phyloP scores from a whole-genome alignment of 1,140 invertebrate genomes.

The Drosophila albomicans region DNA sequence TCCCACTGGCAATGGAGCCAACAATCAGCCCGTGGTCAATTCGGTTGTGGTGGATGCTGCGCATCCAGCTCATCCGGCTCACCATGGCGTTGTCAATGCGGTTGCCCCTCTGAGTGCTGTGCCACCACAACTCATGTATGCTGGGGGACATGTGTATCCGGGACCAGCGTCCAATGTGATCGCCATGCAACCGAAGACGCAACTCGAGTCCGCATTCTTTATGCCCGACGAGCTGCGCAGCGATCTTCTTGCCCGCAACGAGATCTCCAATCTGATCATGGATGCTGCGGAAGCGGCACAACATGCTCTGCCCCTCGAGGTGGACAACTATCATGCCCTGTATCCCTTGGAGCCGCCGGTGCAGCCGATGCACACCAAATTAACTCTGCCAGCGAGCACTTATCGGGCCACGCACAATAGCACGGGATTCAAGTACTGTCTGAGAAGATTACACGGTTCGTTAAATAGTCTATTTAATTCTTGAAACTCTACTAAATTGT shows the following conservation, averaged over 20 bases:
- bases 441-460: slow-evolving; percentile 93
- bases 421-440: slow-evolving; percentile 93
- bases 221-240: slow-evolving; percentile 90
- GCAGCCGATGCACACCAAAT: slow-evolving; percentile 88
- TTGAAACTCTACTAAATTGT: slow-evolving; percentile 1
- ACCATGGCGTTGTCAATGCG: slow-evolving; percentile 59
- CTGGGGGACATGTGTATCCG: slow-evolving; percentile 79
- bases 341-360: slow-evolving; percentile 93
- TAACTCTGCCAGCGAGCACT: slow-evolving; percentile 91
- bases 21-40: slow-evolving; percentile 74
- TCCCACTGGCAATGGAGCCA: slow-evolving; percentile 85
- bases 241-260: slow-evolving; percentile 92
- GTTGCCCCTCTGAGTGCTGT: slow-evolving; percentile 64
- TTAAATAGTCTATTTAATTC: not conserved
- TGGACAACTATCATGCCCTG: slow-evolving; percentile 96
- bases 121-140: slow-evolving; percentile 66
- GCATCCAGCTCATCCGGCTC: slow-evolving; percentile 63
- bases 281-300: slow-evolving; percentile 87
- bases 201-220: slow-evolving; percentile 89
- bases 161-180: slow-evolving; percentile 85
- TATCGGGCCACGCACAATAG: slow-evolving; percentile 96
- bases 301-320: slow-evolving; percentile 92
- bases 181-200: slow-evolving; percentile 85
- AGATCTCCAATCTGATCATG: slow-evolving; percentile 87
- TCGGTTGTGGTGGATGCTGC: slow-evolving; percentile 68